Evolutionary conservation across 2,113 vertebrate genomes (phyloP).

Genomic region (Ia io): DNA sequence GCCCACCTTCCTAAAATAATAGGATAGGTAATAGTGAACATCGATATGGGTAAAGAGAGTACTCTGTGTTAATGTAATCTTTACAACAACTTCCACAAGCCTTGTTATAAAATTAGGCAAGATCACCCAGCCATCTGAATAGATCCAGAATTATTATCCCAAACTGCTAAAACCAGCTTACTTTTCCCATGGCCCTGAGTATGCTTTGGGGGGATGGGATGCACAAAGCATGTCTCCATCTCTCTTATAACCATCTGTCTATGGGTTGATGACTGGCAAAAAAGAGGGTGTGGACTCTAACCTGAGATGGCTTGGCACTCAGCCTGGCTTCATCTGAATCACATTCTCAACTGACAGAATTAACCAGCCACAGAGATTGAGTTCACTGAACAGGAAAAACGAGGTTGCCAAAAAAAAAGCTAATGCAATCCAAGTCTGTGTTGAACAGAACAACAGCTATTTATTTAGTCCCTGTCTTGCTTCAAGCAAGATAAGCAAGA

Average conservation of each 20-base stretch:
- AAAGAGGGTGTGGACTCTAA: neutral
- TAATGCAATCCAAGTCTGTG: neutral
- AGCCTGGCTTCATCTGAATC: conserved; percentile 43
- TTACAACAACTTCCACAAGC: neutral
- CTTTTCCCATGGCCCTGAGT: neutral
- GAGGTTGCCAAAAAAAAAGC: neutral
- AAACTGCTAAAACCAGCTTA: neutral
- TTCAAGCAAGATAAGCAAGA: neutral
- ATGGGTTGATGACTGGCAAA: neutral
- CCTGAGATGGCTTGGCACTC: neutral
- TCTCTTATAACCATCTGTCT: neutral
- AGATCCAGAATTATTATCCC: neutral
- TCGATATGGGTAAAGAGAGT: neutral
- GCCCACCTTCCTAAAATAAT: neutral
- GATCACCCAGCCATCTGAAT: neutral
- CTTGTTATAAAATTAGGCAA: neutral
- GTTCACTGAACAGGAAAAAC: conserved; percentile 57
- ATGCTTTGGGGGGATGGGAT: neutral
- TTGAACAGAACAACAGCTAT: conserved; percentile 27
- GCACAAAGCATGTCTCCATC: neutral
- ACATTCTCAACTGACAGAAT: conserved; percentile 45
- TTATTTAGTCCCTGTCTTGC: neutral
- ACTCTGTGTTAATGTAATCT: neutral
- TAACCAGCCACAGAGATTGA: conserved; percentile 38
- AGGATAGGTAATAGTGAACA: neutral